Base-by-base conservation (phyloP, 1,140 invertebrate genomes). In the Teleopsis dalmanni region DNA sequence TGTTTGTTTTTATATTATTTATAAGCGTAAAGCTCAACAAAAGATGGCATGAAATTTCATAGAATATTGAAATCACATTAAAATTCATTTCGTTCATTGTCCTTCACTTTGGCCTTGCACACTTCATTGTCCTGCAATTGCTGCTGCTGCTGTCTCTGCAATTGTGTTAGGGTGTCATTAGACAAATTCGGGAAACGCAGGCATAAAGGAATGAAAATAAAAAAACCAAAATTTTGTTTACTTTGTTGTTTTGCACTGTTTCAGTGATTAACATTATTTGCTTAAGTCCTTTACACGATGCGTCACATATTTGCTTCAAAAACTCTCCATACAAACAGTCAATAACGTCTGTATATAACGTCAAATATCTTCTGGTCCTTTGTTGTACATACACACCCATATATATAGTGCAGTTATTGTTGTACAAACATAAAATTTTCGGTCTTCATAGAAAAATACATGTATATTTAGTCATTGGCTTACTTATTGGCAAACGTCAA, bases 1-100 rank as follows among this genome's bases (percentile, higher is more conserved):
- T n/a, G 9, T 31, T 31, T 31, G 9, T 31, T 31, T 31, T 31
- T n/a, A 9, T 31, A 9, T 9, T 9, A 31, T 9, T 9, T 31
- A 31, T 31, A n/a, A 31, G 29, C n/a, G 9, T 31, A 9, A 9
- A 9, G n/a, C 29, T 31, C 9, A 31, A 31, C 29, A 31, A 9
- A n/a, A n/a, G n/a, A 31, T 31, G 29, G 29, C 9, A 31, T 31
- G 29, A 46, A 46, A 46, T 46, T 36, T 27, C 31, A 27, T 10
- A 46, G 29, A 46, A 46, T 16, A 14, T 14, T 18, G 1, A 26
- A 22, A 46, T 46, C 44, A 36, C 29, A 46, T 46, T 46, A 46
- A 46, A 46, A 46, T 46, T 46, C 44, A 46, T 46, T 36, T 35
- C 23, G 34, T 29, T 46, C 33, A 35, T 46, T 46, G 44, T 36